Evolutionary conservation across 1,140 invertebrate species (phyloP), one percentile per base, ranked within the genome.

Genomic region (Pteromalus puparum): DNA sequence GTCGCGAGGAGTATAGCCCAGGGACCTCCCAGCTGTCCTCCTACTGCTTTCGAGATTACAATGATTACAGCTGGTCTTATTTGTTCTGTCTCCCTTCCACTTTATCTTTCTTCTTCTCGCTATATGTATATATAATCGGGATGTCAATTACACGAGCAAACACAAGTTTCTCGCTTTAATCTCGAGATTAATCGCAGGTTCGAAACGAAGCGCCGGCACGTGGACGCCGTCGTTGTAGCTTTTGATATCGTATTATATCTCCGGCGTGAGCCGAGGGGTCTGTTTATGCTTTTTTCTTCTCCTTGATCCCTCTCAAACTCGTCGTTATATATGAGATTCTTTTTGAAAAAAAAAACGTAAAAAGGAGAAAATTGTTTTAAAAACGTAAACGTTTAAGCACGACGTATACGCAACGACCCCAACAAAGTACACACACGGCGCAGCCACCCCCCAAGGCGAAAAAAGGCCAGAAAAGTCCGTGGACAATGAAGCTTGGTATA

Each of bases 21-120:
- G 83, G 89, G 89, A 89, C 90, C 90, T 90, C 89, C 89, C 89
- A 90, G 89, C 89, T 90, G 90, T 90, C 90, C 91, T 90, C 90
- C 90, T 88, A 91, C 89, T 83, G 86, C 74, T 77, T 81, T 38
- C 46, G 84, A 87, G 87, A 92, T 92, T 90, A 91, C 90, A 91
- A 91, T 92, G 91, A 92, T 92, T 91, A 92, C 75, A 10, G 18
- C 24, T 87, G 86, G 89, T 89, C 90, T 90, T 90, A 90, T 90
- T 90, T 90, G 86, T 87, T 87, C 87, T 88, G 87, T 87, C 83
- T 82, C 73, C 26, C 67, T 74, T 42, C 13, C 26, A 30, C 70
- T 67, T 46, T 68, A 28, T 42, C 48, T 70, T 81, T 76, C 83
- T 72, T 13, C 18, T 38, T 84, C 76, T 77, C 81, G 5, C 38